Evolutionary conservation across 1,140 invertebrate genomes (phyloP), one percentile per base, ranked within the genome.

Genomic region (Panagrolaimus sp.): DNA sequence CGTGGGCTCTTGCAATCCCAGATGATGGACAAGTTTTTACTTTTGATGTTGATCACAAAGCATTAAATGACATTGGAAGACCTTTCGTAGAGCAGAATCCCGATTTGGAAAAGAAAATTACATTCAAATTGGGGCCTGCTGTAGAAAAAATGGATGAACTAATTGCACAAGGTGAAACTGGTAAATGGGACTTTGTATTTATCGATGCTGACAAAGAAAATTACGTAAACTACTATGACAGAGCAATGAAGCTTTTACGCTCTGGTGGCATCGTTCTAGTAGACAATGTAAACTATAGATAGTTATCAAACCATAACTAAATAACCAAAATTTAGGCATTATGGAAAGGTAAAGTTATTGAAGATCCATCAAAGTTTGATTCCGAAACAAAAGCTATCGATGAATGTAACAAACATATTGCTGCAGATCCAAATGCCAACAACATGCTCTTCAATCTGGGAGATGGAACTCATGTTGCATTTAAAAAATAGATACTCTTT

Each of bases 121-220:
- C 82, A 9, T 53, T 84, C n/a, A 66, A 76, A 53, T 76, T 85
- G 53, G 75, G 69, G 42, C 75, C 83, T 7, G 84, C 83, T n/a
- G 38, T 70, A 16, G 78, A 83, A 13, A 78, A 74, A 16, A 65
- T 85, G 1, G 71, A 84, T 65, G 67, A 77, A 63, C 72, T 85
- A 20, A 72, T 86, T 23, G 74, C 70, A 11, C 72, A 78, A 57
- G 84, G 84, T 0, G 73, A 84, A 71, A 65, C 69, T 1, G 84
- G 83, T 44, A 84, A 83, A 13, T 86, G 80, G 64, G 85, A 86
- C 66, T 85, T 86, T 72, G 84, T 79, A n/a, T 86, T 86, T 71
- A 85, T 86, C 48, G 85, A 86, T 72, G 85, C 85, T 16, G 84
- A 86, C 70, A 86, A 86, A 67, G 70, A 16, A 13, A 82, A 80